These are phyloP conservation scores for Tarsius wallacei DNA, from an alignment of 2,797 vertebrate species.

Conservation along the genomic window DNA sequence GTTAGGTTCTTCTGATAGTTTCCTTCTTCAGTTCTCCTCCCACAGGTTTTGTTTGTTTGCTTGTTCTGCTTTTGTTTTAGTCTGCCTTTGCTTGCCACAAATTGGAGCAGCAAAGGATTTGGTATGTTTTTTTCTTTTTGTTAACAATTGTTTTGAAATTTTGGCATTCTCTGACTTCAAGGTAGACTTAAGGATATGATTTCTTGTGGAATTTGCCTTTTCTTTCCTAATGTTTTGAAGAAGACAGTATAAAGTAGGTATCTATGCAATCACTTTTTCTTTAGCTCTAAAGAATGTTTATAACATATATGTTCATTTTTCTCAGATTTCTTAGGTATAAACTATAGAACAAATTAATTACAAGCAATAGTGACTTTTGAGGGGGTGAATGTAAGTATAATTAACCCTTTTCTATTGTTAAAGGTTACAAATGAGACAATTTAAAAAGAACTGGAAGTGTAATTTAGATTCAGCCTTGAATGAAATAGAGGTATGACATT, in stretches of 20 bases:
- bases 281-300: slow-evolving; percentile 29
- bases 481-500: slow-evolving; percentile 91
- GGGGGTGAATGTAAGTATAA: slow-evolving; percentile 30
- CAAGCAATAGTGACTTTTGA: background rate
- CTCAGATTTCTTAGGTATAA: slow-evolving; percentile 34
- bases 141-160: slow-evolving; percentile 38
- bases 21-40: background rate
- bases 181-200: background rate
- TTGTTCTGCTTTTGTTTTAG: background rate
- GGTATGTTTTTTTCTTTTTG: background rate
- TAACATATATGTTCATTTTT: background rate
- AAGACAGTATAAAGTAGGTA: background rate
- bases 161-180: slow-evolving; percentile 3
- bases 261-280: slow-evolving; percentile 1
- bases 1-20: background rate
- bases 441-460: slow-evolving; percentile 87
- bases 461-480: slow-evolving; percentile 88
- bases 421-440: slow-evolving; percentile 88
- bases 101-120: background rate
- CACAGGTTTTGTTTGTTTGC: background rate
- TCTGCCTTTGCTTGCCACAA: background rate
- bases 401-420: slow-evolving; percentile 74
- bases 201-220: slow-evolving; percentile 27
- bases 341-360: slow-evolving; percentile 34
- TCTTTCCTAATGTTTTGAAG: slow-evolving; percentile 18